Percentiles rank a stretch among this genome's conserved stretches.
Conservation (phyloP, 2,797 vertebrate species). For the Anabacerthia variegaticeps region DNA sequence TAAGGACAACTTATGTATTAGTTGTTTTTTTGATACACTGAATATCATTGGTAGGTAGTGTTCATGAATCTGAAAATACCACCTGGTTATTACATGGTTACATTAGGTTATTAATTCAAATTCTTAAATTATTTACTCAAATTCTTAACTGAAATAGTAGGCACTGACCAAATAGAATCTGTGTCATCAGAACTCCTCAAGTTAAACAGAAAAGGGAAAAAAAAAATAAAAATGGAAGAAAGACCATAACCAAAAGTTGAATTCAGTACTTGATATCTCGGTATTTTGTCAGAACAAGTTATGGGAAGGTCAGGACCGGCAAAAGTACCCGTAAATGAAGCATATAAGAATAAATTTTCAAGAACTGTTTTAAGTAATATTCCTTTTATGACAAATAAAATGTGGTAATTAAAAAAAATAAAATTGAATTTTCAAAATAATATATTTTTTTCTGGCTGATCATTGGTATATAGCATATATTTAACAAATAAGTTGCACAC, state of each 20-base stretch:
- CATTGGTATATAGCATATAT: not conserved
- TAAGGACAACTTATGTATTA: conserved; percentile 20
- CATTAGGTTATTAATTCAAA: not conserved
- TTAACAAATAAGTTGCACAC: not conserved
- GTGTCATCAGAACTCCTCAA: not conserved
- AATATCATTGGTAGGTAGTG: conserved; percentile 34
- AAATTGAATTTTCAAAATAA: not conserved
- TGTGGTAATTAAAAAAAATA: not conserved
- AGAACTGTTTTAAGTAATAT: not conserved
- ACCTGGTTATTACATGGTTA: not conserved
- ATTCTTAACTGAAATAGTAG: not conserved
- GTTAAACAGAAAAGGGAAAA: not conserved
- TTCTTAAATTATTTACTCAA: not conserved
- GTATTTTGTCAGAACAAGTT: not conserved
- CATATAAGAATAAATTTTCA: not conserved
- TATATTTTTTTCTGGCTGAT: not conserved
- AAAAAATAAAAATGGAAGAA: not conserved
- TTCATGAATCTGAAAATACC: not conserved
- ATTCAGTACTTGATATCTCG: not conserved
- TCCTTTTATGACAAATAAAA: not conserved
- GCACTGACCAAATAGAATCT: not conserved
- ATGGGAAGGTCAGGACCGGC: not conserved
- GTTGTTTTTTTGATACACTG: conserved; percentile 44
- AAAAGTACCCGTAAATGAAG: not conserved
- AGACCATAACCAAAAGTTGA: not conserved